Evolutionary conservation across 2,113 vertebrate species (phyloP).

Genomic region (Rhagologus leucostigma): DNA sequence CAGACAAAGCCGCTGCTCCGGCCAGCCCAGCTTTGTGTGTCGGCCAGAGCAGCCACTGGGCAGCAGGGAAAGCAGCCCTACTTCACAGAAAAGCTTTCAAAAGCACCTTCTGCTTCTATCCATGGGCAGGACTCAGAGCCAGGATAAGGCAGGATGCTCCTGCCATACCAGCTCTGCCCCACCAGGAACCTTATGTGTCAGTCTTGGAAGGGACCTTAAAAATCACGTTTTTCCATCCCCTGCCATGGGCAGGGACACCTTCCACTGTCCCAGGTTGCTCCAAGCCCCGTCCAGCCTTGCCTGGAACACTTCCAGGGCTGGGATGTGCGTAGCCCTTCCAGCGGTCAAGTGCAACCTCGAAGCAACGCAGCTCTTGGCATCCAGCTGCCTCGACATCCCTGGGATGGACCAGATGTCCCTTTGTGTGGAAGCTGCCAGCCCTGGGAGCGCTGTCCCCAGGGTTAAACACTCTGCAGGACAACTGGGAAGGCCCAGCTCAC

Average conservation of each 20-base stretch:
- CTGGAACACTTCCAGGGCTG: not conserved
- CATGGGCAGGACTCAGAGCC: not conserved
- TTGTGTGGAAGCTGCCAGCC: not conserved
- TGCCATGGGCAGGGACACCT: not conserved
- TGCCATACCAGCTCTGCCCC: not conserved
- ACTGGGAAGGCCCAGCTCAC: not conserved
- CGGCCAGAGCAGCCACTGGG: rapidly evolving
- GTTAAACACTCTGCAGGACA: not conserved
- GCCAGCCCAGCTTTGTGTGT: not conserved
- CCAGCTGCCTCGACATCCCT: rapidly evolving
- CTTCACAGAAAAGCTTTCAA: not conserved
- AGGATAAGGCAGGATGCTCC: not conserved
- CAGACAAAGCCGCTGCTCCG: not conserved
- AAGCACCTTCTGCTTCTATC: not conserved
- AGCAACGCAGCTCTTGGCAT: not conserved
- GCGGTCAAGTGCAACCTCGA: no score
- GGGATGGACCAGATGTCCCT: not conserved
- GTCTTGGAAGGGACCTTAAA: not conserved
- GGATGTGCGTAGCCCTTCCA: rapidly evolving
- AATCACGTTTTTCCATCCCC: not conserved
- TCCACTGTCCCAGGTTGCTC: not conserved
- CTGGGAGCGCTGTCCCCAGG: rapidly evolving
- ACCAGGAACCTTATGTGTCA: not conserved
- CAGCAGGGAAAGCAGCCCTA: not conserved
- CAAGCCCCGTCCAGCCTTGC: not conserved